A percentile compares a stretch with the other conserved stretches of the same genome.
Evolutionary conservation across 2,797 vertebrate genomes (phyloP).

Genomic region (Florisuga fusca): DNA sequence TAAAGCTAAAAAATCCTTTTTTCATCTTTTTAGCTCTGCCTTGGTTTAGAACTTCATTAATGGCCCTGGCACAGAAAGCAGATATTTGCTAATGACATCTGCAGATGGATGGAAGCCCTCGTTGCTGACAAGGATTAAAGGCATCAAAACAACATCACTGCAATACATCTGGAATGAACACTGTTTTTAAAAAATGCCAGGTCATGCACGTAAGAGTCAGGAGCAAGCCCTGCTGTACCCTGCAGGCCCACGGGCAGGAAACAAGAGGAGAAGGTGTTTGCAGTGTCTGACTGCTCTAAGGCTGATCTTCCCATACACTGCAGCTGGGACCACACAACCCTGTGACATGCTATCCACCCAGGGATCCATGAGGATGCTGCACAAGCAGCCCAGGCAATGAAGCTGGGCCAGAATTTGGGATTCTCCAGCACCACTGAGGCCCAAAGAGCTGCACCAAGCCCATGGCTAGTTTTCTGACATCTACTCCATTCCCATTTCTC

Average conservation of each 20-base stretch:
- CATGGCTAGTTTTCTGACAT: not conserved
- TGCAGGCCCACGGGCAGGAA: not conserved
- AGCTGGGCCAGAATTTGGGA: not conserved
- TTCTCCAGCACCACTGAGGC: not conserved
- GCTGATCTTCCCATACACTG: not conserved
- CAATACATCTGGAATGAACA: not conserved
- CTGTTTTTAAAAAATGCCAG: not conserved
- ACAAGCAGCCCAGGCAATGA: not conserved
- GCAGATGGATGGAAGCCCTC: not conserved
- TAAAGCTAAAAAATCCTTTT: not conserved
- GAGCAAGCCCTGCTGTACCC: not conserved
- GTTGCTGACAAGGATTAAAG: not conserved
- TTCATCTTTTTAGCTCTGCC: not conserved
- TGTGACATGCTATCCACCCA: fast-evolving
- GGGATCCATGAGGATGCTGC: not conserved
- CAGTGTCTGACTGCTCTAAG: not conserved
- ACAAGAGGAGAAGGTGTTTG: not conserved
- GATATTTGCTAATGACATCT: not conserved
- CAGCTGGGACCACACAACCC: not conserved
- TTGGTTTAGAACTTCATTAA: not conserved
- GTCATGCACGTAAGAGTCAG: not conserved
- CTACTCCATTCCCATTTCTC: not conserved
- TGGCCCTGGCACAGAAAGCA: not conserved
- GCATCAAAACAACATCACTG: not conserved
- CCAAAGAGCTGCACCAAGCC: not conserved